A percentile compares a stretch with the other conserved stretches of the same genome.
Conservation (phyloP, 2,888 invertebrate species). For the Selenia dentaria region DNA sequence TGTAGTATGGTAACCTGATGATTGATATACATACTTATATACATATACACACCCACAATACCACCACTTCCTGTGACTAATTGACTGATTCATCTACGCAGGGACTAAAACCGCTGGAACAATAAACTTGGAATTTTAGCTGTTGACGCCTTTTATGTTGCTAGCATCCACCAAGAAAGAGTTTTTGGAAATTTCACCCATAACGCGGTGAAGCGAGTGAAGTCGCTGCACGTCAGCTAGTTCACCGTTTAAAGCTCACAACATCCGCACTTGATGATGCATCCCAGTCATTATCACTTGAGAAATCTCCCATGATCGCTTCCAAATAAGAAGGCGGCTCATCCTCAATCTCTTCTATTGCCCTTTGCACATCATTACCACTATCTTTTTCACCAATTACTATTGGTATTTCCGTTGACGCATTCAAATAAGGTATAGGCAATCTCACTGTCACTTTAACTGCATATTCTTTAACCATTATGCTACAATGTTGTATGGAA, state of each 20-base stretch:
- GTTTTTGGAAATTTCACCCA: too few species aligned
- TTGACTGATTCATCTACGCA: too few species aligned
- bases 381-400: constrained; percentile 34
- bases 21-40: too few species aligned
- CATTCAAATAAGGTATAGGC: constrained; percentile 39
- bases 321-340: constrained; percentile 38
- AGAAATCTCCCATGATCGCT: constrained; percentile 34
- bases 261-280: background rate
- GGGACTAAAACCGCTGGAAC: too few species aligned
- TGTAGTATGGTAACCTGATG: too few species aligned
- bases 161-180: too few species aligned
- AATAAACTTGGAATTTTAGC: too few species aligned
- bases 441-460: constrained; percentile 36
- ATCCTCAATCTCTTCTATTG: constrained; percentile 1
- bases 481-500: constrained; percentile 38
- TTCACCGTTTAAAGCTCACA: background rate
- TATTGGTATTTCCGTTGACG: constrained; percentile 36
- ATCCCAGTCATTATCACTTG: constrained; percentile 11
- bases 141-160: too few species aligned
- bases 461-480: constrained; percentile 35
- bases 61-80: too few species aligned
- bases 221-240: too few species aligned
- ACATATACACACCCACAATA: too few species aligned
- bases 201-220: too few species aligned
- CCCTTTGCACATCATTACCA: constrained; percentile 6